Conservation (phyloP, 2,113 vertebrate genomes). For the Perca schrenkii region DNA sequence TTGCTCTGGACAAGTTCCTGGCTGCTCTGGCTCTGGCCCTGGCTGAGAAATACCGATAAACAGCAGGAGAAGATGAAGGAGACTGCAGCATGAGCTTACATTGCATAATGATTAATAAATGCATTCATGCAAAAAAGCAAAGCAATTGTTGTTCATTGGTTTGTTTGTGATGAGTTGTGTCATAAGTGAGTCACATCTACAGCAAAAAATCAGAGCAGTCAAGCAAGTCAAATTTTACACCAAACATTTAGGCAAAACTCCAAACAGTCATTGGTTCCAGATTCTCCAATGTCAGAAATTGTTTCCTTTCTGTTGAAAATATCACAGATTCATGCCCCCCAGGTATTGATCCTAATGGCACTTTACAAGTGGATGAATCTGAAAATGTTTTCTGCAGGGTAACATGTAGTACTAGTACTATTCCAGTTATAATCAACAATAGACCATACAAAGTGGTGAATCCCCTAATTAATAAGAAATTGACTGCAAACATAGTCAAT, state of each 20-base stretch:
- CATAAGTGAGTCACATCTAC: not conserved
- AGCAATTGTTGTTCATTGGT: not conserved
- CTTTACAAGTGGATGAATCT: too few species aligned
- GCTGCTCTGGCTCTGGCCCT: conserved; percentile 68
- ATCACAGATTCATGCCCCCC: too few species aligned
- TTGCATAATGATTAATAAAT: conserved; percentile 5
- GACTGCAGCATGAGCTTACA: not conserved
- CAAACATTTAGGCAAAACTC: too few species aligned
- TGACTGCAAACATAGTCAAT: too few species aligned
- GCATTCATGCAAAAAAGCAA: not conserved
- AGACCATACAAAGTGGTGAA: too few species aligned
- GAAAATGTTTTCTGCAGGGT: too few species aligned
- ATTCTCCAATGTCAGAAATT: not conserved
- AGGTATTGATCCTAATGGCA: too few species aligned
- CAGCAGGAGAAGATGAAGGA: not conserved
- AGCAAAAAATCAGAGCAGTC: not conserved
- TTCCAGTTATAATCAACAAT: too few species aligned
- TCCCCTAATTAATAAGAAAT: too few species aligned
- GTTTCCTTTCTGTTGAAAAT: not conserved
- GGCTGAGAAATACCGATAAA: conserved; percentile 80
- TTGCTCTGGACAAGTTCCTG: conserved; percentile 82
- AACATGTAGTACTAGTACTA: too few species aligned
- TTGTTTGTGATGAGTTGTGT: not conserved
- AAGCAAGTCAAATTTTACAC: not conserved
- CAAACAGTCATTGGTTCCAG: too few species aligned